Conservation (phyloP, 2,113 vertebrate genomes). For the Beaufortia kweichowensis region DNA sequence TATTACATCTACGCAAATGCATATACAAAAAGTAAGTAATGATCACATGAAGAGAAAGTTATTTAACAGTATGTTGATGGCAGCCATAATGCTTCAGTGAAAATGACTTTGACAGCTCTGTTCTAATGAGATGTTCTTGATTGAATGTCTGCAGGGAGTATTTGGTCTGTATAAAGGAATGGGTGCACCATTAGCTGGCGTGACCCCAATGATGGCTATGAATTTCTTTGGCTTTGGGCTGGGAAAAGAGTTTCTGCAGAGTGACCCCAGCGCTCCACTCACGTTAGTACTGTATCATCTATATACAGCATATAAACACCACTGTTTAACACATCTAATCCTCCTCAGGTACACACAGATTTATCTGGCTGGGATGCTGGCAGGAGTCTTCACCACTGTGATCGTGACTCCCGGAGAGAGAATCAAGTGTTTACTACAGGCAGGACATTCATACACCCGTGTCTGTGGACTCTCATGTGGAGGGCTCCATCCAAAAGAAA, state of each 20-base stretch:
- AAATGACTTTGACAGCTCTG: no score
- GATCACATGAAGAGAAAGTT: no score
- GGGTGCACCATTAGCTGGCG: slow-evolving; percentile 73
- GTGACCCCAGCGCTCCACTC: slow-evolving; percentile 54
- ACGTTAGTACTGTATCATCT: slow-evolving; percentile 60
- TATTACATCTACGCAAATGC: no score
- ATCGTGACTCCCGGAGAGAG: slow-evolving; percentile 76
- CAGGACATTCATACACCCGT: slow-evolving; percentile 34
- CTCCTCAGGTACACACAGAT: slow-evolving; percentile 65
- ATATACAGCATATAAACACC: no score
- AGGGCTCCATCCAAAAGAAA: neutral
- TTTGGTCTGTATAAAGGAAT: slow-evolving; percentile 77
- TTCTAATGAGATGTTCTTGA: neutral
- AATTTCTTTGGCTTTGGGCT: slow-evolving; percentile 78
- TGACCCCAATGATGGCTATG: slow-evolving; percentile 78
- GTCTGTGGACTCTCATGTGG: no score
- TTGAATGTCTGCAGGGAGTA: slow-evolving; percentile 63
- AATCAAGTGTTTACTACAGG: slow-evolving; percentile 80
- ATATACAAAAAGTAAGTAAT: no score
- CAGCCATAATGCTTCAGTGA: no score
- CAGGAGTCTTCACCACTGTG: slow-evolving; percentile 71
- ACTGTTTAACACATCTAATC: neutral
- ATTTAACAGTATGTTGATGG: no score
- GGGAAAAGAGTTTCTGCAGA: slow-evolving; percentile 76
- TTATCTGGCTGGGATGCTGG: slow-evolving; percentile 73